Base-by-base conservation (phyloP, 1,140 invertebrate genomes). In the Dreissena polymorpha region DNA sequence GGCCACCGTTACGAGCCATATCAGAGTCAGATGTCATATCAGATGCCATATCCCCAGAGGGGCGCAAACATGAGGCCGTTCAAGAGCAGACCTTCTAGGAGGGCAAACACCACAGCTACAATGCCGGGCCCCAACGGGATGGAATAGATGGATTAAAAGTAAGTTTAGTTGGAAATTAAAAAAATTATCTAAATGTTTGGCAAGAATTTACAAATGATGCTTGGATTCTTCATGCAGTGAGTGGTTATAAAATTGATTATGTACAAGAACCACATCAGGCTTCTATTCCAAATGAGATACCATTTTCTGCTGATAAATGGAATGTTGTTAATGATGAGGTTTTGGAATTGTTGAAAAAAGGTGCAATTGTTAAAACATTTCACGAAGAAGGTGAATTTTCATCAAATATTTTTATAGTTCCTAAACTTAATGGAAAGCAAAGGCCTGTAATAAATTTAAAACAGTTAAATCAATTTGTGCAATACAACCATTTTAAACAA, bases 191-290 rank as follows among this genome's bases (percentile, higher is more conserved):
- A 10, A 14, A 49, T 80, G 10, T 51, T n/a, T 80, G 68, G 69
- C 10, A 53, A 71, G 64, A 64, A 27, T 72, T 49, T 25, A 80
- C 68, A 14, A 49, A n/a, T 12, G 69, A 80, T 72, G 55, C 68
- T 50, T 72, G 78, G 78, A 72, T 80, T 64, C 25, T 80, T n/a
- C 51, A 53, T n/a, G 55, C 55, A 21, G 25, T 71, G 39, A 25
- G 29, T 21, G 68, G 78, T 14, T 80, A 80, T 27, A 63, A 64
- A 29, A 80, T 80, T 53, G 68, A 72, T 39, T 71, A 60, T 72
- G 21, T 64, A 27, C 5, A 39, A 49, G 2, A 50, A 25, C 76
- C 76, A 63, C 23, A 25, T 70, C 76, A 79, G 21, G 14, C 5
- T 8, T 69, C 12, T 55, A 25, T 79, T n/a, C 76, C 76, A 51